Conservation (phyloP, 2,113 vertebrate genomes). For the Pomatorhinus ruficollis region DNA sequence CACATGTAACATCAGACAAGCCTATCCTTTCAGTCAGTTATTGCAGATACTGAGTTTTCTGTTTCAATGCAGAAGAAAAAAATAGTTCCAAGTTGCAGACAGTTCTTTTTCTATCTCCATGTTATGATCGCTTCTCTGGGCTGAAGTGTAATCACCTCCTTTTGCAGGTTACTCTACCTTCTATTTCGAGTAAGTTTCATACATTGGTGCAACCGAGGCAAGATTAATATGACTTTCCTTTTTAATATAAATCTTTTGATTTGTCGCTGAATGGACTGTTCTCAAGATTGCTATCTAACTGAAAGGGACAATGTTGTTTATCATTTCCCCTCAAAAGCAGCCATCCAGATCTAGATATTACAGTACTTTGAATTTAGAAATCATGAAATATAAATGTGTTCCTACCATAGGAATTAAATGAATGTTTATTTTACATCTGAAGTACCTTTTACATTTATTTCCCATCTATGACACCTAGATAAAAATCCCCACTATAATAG, state of each 20-base stretch:
- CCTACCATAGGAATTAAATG: conserved; percentile 52
- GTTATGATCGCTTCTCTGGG: not conserved
- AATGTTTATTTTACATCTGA: conserved; percentile 37
- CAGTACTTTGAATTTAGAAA: conserved; percentile 52
- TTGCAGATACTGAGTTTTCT: not conserved
- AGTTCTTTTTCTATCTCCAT: not conserved
- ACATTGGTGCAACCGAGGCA: conserved; percentile 19
- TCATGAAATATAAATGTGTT: conserved; percentile 65
- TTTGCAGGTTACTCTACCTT: conserved; percentile 32
- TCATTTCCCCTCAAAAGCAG: conserved; percentile 51
- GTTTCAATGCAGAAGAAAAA: conserved; percentile 15
- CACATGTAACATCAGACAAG: not conserved
- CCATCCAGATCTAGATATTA: conserved; percentile 54
- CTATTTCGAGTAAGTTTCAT: conserved; percentile 41
- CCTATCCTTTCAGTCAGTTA: conserved; percentile 14
- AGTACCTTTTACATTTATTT: conserved; percentile 36
- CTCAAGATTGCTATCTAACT: conserved; percentile 57
- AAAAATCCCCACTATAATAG: not conserved
- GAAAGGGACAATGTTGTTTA: conserved; percentile 61
- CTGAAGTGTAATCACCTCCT: conserved; percentile 3
- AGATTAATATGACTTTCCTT: conserved; percentile 59
- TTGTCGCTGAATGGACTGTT: conserved; percentile 63
- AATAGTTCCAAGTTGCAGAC: conserved; percentile 2
- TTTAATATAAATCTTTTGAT: conserved; percentile 66
- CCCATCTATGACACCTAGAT: not conserved